Evolutionary conservation across 2,888 invertebrate genomes (phyloP), one percentile per base, ranked within the genome.

Genomic region (Idaea aversata): DNA sequence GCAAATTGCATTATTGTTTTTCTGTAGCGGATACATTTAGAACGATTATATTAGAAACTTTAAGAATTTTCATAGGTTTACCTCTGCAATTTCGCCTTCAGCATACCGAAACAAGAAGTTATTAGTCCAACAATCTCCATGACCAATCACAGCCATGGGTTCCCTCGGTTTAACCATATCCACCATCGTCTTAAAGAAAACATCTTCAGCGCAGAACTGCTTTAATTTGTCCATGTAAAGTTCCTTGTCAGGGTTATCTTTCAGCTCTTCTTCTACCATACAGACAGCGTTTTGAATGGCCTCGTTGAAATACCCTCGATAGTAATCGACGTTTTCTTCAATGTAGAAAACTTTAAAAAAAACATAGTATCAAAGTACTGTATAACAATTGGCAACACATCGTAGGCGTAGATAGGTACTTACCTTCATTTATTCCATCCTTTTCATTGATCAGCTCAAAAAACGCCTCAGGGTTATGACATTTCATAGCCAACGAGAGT

Each of bases 111-210:
- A 96, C 34, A 96, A 82, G 75, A 96, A 94, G 81, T 96, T 96
- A 76, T 96, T 96, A 0, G 95, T 95, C 96, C 96, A 96, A 78
- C 96, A 96, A 74, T 96, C 96, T 0, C 96, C 96, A 75, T 96
- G 96, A 64, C 95, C 95, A 72, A 96, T 95, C 3, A 96, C 95
- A 0, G 95, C 95, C 60, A 96, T 79, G 0, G 95, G 94, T 59
- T 95, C 95, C 72, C 93, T 92, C 0, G 94, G 93, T 3, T 93
- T 90, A 0, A 95, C 95, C 75, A 95, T 82, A 35, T 94, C 93
- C 66, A 95, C 93, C 96, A 96, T 96, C 36, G 93, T 94, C 6
- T 93, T 91, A 79, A 96, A 96, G 81, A 96, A 96, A 0, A 93
- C 93, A 0, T 95, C 94, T 74, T 94, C 94, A 58, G 93, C 93